Evolutionary conservation across 2,113 vertebrate species (phyloP).

Genomic region (Turnix velox): DNA sequence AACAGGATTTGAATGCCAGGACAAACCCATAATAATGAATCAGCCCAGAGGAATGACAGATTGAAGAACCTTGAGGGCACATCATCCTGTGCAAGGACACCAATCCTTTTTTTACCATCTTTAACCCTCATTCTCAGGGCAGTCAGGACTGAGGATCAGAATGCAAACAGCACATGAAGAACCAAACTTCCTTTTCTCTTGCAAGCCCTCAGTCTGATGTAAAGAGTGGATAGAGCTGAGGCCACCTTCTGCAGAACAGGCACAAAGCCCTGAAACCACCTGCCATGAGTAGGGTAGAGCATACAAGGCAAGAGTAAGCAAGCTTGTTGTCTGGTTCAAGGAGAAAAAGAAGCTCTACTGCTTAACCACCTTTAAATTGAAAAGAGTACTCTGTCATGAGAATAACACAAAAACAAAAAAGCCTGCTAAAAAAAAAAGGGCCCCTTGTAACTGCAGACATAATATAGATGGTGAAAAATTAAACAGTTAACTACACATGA

Average conservation of each 20-base stretch:
- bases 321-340: background rate
- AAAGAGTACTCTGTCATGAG: background rate
- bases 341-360: background rate
- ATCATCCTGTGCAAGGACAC: background rate
- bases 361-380: background rate
- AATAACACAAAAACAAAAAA: background rate
- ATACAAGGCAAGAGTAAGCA: background rate
- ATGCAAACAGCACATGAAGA: background rate
- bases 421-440: background rate
- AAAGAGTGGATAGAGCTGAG: background rate
- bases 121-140: background rate
- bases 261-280: background rate
- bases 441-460: background rate
- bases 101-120: too few relatives aligned
- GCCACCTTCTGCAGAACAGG: background rate
- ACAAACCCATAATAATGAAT: background rate
- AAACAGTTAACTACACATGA: background rate
- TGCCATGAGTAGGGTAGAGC: too few relatives aligned
- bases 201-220: background rate
- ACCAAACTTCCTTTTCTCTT: background rate
- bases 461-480: background rate
- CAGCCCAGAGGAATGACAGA: background rate
- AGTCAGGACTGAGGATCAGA: background rate
- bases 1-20: background rate
- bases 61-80: background rate